Evolutionary conservation across 2,888 invertebrate genomes (phyloP).

Genomic region (Nowickia ferox): DNA sequence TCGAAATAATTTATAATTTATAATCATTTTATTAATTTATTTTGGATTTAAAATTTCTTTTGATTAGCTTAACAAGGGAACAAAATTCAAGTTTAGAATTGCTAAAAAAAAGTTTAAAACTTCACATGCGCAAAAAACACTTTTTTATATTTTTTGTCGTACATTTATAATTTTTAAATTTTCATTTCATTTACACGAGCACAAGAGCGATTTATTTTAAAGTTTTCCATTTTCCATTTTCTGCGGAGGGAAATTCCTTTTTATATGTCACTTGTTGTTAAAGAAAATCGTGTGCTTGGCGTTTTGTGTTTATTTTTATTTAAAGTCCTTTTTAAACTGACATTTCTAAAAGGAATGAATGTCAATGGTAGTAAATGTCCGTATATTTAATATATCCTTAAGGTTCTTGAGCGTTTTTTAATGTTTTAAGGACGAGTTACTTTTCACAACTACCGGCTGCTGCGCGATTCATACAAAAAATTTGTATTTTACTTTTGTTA

Average conservation of each 20-base stretch:
- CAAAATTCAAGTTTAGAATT: slow-evolving; percentile 50
- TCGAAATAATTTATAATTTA: slow-evolving; percentile 7
- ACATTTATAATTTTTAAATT: slow-evolving; percentile 54
- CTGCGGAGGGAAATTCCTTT: slow-evolving; percentile 35
- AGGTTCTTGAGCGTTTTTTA: slow-evolving; percentile 46
- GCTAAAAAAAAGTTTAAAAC: slow-evolving; percentile 68
- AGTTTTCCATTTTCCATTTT: slow-evolving; percentile 64
- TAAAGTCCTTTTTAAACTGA: slow-evolving; percentile 61
- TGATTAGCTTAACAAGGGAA: slow-evolving; percentile 6
- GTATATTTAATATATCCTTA: background rate
- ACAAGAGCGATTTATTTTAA: slow-evolving; percentile 51
- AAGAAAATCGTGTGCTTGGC: background rate
- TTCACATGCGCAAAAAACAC: slow-evolving; percentile 74
- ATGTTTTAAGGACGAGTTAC: slow-evolving; percentile 68
- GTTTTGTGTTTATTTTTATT: slow-evolving; percentile 61
- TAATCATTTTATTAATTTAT: slow-evolving; percentile 10
- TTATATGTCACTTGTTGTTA: slow-evolving; percentile 42
- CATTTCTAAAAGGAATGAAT: slow-evolving; percentile 48
- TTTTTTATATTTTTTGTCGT: slow-evolving; percentile 6
- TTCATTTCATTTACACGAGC: slow-evolving; percentile 41
- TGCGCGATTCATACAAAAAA: slow-evolving; percentile 50
- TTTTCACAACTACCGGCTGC: slow-evolving; percentile 67
- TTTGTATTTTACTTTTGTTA: slow-evolving; percentile 39
- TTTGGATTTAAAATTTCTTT: slow-evolving; percentile 8
- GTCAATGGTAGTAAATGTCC: background rate